Conservation (phyloP, 2,113 vertebrate species). For the Esox niger region DNA sequence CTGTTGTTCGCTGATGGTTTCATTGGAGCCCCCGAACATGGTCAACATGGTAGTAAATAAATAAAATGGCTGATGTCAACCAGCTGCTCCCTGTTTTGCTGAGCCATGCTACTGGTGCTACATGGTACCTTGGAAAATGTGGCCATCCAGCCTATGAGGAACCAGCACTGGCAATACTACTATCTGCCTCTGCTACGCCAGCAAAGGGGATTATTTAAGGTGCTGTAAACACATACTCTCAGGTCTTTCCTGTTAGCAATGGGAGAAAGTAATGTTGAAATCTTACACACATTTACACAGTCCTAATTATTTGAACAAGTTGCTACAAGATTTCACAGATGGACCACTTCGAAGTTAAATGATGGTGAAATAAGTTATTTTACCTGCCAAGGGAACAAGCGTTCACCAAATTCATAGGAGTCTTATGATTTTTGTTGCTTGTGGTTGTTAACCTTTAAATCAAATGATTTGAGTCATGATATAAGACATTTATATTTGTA, state of each 20-base stretch:
- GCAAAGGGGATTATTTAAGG: constrained; percentile 8
- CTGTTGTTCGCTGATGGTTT: neutral
- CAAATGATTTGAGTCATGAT: too few species aligned
- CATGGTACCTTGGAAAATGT: neutral
- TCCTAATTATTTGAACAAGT: too few species aligned
- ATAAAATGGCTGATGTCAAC: neutral
- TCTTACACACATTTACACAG: constrained; percentile 3
- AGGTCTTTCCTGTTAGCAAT: neutral
- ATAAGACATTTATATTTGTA: too few species aligned
- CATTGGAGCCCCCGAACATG: neutral
- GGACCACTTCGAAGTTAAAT: too few species aligned
- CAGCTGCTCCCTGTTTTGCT: neutral
- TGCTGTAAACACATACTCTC: neutral
- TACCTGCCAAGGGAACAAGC: too few species aligned
- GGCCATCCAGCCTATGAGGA: constrained; percentile 1
- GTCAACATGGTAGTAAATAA: neutral
- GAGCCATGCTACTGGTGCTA: too few species aligned
- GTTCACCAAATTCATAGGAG: too few species aligned
- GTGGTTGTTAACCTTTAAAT: too few species aligned
- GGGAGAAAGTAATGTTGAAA: neutral
- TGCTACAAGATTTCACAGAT: too few species aligned
- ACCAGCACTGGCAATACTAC: neutral
- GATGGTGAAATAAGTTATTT: too few species aligned
- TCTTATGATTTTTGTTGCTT: too few species aligned
- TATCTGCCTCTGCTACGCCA: neutral